phyloP scores from a whole-genome alignment of 2,797 vertebrate species.

The Enteromius thamalakanensis region DNA sequence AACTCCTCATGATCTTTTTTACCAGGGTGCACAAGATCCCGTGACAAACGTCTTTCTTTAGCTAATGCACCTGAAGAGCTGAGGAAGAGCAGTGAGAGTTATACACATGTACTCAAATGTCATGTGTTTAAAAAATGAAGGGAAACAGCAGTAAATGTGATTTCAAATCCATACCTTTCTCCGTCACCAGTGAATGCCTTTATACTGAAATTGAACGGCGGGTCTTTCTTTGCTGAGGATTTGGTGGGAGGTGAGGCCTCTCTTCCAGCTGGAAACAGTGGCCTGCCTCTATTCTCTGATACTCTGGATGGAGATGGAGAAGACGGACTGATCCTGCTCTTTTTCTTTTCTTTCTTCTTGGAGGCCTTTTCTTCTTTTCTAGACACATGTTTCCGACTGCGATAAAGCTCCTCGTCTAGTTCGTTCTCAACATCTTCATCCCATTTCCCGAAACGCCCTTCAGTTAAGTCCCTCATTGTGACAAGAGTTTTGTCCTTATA shows the following conservation, averaged over 20 bases:
- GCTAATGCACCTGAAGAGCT: slow-evolving; percentile 84
- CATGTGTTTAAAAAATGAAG: neutral
- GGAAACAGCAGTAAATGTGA: neutral
- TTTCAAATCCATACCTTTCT: slow-evolving; percentile 76
- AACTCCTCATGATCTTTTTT: slow-evolving; percentile 93
- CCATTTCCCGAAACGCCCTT: slow-evolving; percentile 86
- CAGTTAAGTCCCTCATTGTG: slow-evolving; percentile 84
- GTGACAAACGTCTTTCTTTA: slow-evolving; percentile 86
- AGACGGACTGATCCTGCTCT: slow-evolving; percentile 83
- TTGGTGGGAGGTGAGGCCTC: slow-evolving; percentile 73
- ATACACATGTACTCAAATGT: neutral
- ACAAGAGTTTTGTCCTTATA: slow-evolving; percentile 79
- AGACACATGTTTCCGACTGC: slow-evolving; percentile 88
- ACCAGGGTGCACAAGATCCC: slow-evolving; percentile 86
- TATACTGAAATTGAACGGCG: slow-evolving; percentile 88
- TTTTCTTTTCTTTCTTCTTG: slow-evolving; percentile 82
- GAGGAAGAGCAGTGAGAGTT: slow-evolving; percentile 53
- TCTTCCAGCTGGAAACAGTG: slow-evolving; percentile 78
- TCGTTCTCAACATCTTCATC: slow-evolving; percentile 81
- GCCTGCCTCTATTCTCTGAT: slow-evolving; percentile 79
- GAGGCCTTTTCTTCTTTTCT: slow-evolving; percentile 85
- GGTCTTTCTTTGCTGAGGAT: slow-evolving; percentile 84
- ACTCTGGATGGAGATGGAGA: slow-evolving; percentile 77
- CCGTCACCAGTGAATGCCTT: slow-evolving; percentile 85
- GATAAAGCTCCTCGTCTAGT: slow-evolving; percentile 86